phyloP scores from a whole-genome alignment of 2,113 vertebrate species.

The Rhineura floridana region DNA sequence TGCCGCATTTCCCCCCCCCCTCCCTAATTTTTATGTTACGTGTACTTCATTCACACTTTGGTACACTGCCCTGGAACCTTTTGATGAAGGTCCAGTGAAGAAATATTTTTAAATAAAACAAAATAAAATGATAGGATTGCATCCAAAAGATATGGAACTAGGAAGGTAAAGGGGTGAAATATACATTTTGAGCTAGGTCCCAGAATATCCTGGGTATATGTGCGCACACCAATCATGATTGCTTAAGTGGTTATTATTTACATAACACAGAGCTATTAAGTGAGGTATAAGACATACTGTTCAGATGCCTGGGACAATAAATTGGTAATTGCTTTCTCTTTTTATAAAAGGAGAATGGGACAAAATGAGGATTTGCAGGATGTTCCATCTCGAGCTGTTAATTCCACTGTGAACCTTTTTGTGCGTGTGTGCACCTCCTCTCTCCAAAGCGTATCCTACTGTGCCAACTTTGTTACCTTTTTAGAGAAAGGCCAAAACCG shows the following conservation, averaged over 20 bases:
- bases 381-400: slow-evolving; percentile 16
- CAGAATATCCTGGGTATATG: background rate
- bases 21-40: too few species aligned
- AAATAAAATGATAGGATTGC: background rate
- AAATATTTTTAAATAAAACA: too few species aligned
- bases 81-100: too few species aligned
- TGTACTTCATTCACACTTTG: too few species aligned
- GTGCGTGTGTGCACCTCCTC: background rate
- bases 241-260: slow-evolving; percentile 31
- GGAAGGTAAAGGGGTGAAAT: background rate
- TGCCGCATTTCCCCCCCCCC: too few species aligned
- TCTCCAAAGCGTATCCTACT: slow-evolving; percentile 17
- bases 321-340: slow-evolving; percentile 38
- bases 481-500: background rate
- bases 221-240: background rate
- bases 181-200: background rate
- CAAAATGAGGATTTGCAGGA: slow-evolving; percentile 33
- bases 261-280: background rate
- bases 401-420: slow-evolving; percentile 36
- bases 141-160: background rate
- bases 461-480: slow-evolving; percentile 31
- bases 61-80: too few species aligned
- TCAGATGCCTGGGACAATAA: slow-evolving; percentile 20
- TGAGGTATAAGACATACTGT: slow-evolving; percentile 15
- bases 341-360: slow-evolving; percentile 12